Conservation (phyloP, 2,888 invertebrate species). For the Xylophagus ater region DNA sequence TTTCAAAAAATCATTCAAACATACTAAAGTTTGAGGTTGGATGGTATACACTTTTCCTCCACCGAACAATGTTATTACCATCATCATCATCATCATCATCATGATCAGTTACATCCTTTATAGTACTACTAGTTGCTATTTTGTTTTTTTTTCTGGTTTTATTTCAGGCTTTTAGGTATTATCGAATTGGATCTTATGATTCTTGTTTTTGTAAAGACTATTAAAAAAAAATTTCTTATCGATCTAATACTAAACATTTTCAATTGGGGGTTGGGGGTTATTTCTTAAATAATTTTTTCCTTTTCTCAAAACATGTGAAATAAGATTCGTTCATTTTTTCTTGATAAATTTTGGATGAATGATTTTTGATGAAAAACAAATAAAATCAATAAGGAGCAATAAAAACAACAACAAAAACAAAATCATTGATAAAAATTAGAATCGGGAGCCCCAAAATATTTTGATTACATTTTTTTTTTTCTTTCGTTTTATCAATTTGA, state of each 20-base stretch:
- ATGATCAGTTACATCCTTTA: not conserved
- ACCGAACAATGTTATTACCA: constrained; percentile 1
- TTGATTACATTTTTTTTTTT: too few species aligned
- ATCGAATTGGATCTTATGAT: not conserved
- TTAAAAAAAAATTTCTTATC: too few species aligned
- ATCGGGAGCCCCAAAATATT: too few species aligned
- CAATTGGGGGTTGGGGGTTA: not conserved
- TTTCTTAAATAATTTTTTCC: not conserved
- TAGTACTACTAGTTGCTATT: not conserved
- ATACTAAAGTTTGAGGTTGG: too few species aligned
- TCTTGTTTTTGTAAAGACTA: not conserved
- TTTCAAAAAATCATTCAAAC: too few species aligned
- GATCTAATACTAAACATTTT: not conserved
- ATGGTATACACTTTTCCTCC: constrained; percentile 2
- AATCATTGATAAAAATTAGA: too few species aligned
- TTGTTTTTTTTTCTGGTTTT: constrained; percentile 4
- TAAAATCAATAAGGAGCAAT: constrained; percentile 7
- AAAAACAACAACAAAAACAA: too few species aligned
- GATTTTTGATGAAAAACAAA: constrained; percentile 17
- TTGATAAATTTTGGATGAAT: constrained; percentile 15
- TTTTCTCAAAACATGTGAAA: not conserved
- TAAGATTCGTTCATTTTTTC: constrained; percentile 3
- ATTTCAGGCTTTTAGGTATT: not conserved
- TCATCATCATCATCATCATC: not conserved
- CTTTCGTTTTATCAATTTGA: too few species aligned